Evolutionary conservation across 2,113 vertebrate genomes (phyloP).

Genomic region (Tricholaema leucomelas): DNA sequence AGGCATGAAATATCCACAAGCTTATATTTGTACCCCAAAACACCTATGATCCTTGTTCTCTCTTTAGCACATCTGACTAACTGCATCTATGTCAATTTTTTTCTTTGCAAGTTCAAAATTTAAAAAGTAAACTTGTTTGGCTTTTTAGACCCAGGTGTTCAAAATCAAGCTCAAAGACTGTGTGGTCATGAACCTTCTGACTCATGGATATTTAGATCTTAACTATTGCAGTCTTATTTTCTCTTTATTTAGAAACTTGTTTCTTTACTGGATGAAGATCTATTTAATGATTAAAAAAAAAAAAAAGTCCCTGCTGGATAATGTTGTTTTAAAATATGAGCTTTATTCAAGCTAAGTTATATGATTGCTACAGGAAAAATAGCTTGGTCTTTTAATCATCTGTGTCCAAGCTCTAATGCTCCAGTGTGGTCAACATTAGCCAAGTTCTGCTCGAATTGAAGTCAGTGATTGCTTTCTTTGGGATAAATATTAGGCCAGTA

Average conservation of each 20-base stretch:
- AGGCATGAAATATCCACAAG: neutral
- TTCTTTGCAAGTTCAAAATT: neutral
- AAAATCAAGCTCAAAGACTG: neutral
- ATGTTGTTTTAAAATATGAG: neutral
- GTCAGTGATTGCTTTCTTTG: neutral
- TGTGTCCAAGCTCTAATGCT: neutral
- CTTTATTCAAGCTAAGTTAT: neutral
- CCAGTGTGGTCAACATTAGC: neutral
- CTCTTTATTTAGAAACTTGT: neutral
- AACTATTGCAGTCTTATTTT: neutral
- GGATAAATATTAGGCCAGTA: neutral
- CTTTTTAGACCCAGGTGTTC: neutral
- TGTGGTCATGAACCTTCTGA: neutral
- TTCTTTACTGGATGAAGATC: neutral
- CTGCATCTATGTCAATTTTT: neutral
- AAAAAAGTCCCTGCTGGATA: no score
- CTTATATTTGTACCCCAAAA: neutral
- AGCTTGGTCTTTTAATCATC: neutral
- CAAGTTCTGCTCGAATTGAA: neutral
- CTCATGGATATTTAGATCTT: neutral
- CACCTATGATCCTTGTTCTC: fast-evolving
- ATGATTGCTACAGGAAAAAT: neutral
- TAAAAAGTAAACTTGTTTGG: neutral
- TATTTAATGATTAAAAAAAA: no score
- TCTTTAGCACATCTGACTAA: neutral